phyloP scores from a whole-genome alignment of 1,140 invertebrate species.

The Andricus grossulariae region DNA sequence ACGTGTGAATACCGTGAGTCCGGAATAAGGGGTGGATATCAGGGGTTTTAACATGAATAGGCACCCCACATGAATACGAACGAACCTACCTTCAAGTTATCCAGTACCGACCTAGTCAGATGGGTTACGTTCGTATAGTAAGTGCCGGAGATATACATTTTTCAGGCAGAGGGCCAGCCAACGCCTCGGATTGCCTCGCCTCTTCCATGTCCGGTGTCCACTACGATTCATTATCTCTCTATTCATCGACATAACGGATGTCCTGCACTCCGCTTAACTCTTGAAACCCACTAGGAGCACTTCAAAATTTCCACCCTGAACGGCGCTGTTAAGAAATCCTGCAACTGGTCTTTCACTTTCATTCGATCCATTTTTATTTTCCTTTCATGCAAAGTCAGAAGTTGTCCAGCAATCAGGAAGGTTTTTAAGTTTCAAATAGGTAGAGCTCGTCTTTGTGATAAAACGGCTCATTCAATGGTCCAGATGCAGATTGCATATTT shows the following conservation, averaged over 20 bases:
- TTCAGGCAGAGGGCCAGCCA: slow-evolving; percentile 65
- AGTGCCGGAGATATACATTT: slow-evolving; percentile 62
- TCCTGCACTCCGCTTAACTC: slow-evolving; percentile 37
- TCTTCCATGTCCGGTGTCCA: slow-evolving; percentile 74
- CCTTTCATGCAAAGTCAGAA: no score
- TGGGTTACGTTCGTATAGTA: slow-evolving; percentile 43
- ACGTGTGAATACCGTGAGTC: slow-evolving; percentile 56
- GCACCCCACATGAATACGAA: slow-evolving; percentile 45
- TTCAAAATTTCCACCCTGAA: slow-evolving; percentile 7
- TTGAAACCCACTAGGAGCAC: slow-evolving; percentile 12
- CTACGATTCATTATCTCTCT: slow-evolving; percentile 75
- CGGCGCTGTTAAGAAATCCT: no score
- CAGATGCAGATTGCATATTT: no score
- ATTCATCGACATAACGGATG: slow-evolving; percentile 71
- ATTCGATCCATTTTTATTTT: no score
- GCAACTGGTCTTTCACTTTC: no score
- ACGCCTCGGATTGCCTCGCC: slow-evolving; percentile 71
- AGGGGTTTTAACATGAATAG: slow-evolving; percentile 55
- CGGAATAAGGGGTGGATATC: slow-evolving; percentile 56
- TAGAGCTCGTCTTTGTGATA: no score
- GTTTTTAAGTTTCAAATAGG: no score
- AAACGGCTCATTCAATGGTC: no score
- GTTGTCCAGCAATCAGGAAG: no score
- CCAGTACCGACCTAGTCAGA: slow-evolving; percentile 44
- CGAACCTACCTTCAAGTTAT: slow-evolving; percentile 47